Evolutionary conservation across 1,140 invertebrate species (phyloP).

Genomic region (Rhyacophila brunnea): DNA sequence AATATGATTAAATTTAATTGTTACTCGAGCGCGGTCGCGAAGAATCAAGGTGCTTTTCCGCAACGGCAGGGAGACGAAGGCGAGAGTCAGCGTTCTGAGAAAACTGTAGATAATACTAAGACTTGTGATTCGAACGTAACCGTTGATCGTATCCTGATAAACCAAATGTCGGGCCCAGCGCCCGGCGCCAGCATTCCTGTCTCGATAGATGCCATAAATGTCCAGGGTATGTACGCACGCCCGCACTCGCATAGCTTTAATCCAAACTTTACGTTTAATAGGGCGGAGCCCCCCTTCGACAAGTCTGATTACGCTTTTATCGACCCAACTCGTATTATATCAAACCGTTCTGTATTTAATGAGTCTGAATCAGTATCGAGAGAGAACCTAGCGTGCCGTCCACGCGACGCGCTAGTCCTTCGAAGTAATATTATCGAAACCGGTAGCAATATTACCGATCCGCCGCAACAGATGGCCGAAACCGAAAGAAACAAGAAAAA

Average conservation of each 20-base stretch:
- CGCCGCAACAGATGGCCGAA: neutral
- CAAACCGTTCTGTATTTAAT: slow-evolving; percentile 32
- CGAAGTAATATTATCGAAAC: neutral
- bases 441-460: slow-evolving; percentile 14
- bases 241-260: slow-evolving; percentile 62
- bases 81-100: slow-evolving; percentile 55
- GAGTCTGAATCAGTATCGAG: slow-evolving; percentile 33
- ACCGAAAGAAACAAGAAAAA: neutral
- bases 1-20: slow-evolving; percentile 56
- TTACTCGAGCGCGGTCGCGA: slow-evolving; percentile 54
- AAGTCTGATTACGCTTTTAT: slow-evolving; percentile 60
- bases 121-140: slow-evolving; percentile 56
- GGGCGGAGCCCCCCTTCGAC: slow-evolving; percentile 54
- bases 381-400: slow-evolving; percentile 17
- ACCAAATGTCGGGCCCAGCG: slow-evolving; percentile 59
- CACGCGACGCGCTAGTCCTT: neutral
- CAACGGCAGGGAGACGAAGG: slow-evolving; percentile 49
- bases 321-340: slow-evolving; percentile 56
- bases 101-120: slow-evolving; percentile 55
- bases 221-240: slow-evolving; percentile 62
- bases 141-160: slow-evolving; percentile 57
- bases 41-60: slow-evolving; percentile 58
- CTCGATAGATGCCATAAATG: slow-evolving; percentile 58
- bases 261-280: slow-evolving; percentile 52
- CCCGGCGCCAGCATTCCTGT: slow-evolving; percentile 64